Evolutionary conservation across 2,888 invertebrate species (phyloP).

Genomic region (Bugula neritina): DNA sequence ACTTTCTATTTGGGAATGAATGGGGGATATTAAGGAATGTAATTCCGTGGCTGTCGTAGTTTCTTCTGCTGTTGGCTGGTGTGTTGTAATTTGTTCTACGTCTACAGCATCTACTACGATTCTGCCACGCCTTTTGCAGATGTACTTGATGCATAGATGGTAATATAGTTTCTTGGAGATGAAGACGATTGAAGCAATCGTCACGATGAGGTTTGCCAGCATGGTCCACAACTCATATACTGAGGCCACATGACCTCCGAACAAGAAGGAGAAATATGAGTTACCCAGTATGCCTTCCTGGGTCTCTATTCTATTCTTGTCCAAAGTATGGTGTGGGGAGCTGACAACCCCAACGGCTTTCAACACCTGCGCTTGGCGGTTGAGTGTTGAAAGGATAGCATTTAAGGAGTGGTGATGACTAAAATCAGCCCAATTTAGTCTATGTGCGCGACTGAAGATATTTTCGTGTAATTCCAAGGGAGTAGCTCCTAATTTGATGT

Average conservation of each 20-base stretch:
- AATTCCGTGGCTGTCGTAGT: too few species aligned
- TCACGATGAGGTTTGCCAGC: background rate
- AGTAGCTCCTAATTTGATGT: background rate
- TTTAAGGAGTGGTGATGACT: background rate
- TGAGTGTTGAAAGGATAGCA: background rate
- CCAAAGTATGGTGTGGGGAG: background rate
- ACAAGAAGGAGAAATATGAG: background rate
- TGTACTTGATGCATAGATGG: too few species aligned
- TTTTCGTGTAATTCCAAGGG: background rate
- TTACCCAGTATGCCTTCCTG: background rate
- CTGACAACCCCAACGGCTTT: background rate
- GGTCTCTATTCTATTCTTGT: background rate
- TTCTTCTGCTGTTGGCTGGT: too few species aligned
- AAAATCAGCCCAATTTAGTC: background rate
- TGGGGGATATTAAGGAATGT: too few species aligned
- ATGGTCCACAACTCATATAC: background rate
- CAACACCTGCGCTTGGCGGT: background rate
- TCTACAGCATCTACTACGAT: too few species aligned
- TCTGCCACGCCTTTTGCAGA: too few species aligned
- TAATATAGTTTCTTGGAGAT: background rate
- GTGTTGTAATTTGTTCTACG: too few species aligned
- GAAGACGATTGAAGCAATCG: background rate
- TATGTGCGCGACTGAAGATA: background rate
- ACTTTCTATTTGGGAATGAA: too few species aligned
- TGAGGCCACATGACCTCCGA: conserved; percentile 8